These are phyloP conservation scores for Pangasius mekongensis DNA, from an alignment of 2,797 vertebrate species.

Conservation along the genomic window DNA sequence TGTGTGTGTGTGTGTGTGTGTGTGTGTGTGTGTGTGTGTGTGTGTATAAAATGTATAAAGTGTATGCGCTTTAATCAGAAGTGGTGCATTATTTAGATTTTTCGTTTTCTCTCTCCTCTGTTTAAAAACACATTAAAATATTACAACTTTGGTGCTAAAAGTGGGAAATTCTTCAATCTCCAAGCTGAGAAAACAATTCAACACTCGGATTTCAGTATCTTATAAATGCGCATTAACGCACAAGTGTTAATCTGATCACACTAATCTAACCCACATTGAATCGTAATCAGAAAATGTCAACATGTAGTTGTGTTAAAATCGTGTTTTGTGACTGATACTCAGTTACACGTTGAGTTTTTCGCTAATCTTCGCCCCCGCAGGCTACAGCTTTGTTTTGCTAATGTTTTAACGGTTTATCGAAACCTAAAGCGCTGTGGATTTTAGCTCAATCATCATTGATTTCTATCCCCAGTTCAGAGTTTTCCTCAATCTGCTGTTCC, in stretches of 20 bases:
- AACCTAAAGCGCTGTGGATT: not conserved
- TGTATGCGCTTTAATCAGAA: not conserved
- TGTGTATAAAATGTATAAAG: not conserved
- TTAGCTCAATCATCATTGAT: slow-evolving; percentile 2
- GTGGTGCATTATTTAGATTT: not conserved
- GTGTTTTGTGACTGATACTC: not conserved
- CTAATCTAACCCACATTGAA: not conserved
- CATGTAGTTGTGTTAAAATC: not conserved
- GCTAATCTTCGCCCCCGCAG: not conserved
- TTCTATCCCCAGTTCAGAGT: not conserved
- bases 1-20: not conserved
- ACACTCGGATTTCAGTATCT: not conserved
- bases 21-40: not conserved
- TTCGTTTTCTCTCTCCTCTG: not conserved
- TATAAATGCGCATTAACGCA: not conserved
- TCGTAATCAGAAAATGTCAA: not conserved
- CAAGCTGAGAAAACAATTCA: not conserved
- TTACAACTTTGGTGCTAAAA: not conserved
- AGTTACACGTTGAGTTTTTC: not conserved
- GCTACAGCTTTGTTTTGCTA: not conserved
- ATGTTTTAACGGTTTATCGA: slow-evolving; percentile 34
- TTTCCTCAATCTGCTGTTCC: not conserved
- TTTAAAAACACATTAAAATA: not conserved
- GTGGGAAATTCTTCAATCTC: not conserved
- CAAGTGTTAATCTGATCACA: not conserved